Percentiles rank a stretch among this genome's conserved stretches.
phyloP scores from a whole-genome alignment of 2,888 invertebrate species.

The Meganola albula region DNA sequence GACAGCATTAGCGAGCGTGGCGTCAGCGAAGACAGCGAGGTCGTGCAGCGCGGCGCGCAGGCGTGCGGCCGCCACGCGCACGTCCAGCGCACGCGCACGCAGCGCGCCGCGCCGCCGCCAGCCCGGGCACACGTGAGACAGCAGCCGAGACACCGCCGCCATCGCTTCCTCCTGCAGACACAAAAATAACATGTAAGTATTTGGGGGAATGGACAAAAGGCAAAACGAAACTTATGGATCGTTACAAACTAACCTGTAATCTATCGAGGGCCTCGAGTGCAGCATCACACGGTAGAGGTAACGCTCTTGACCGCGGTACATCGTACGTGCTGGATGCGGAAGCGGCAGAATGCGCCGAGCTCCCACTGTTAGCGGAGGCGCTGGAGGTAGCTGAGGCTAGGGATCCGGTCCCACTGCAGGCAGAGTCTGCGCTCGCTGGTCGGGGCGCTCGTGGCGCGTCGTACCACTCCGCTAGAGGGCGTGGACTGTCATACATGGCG shows the following conservation, averaged over 20 bases:
- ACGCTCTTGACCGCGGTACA: slow-evolving; percentile 63
- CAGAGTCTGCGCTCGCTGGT: slow-evolving; percentile 77
- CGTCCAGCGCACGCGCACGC: slow-evolving; percentile 87
- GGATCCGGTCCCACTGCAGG: slow-evolving; percentile 73
- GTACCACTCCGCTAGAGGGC: slow-evolving; percentile 64
- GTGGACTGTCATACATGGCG: slow-evolving; percentile 82
- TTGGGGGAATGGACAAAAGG: not conserved
- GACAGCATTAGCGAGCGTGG: slow-evolving; percentile 90
- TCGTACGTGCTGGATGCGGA: slow-evolving; percentile 72
- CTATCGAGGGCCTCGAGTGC: slow-evolving; percentile 69
- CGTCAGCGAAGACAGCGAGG: slow-evolving; percentile 92
- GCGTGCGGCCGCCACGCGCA: slow-evolving; percentile 87
- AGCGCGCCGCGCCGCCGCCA: slow-evolving; percentile 90
- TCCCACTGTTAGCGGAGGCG: slow-evolving; percentile 70
- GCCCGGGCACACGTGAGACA: slow-evolving; percentile 86
- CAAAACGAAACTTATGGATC: not conserved
- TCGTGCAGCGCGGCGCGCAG: slow-evolving; percentile 90
- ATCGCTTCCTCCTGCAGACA: slow-evolving; percentile 83
- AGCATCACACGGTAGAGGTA: slow-evolving; percentile 70
- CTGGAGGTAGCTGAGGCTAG: slow-evolving; percentile 70
- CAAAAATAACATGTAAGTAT: not conserved
- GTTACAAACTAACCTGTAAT: slow-evolving; percentile 69
- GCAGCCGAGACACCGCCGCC: slow-evolving; percentile 82
- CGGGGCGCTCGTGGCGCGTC: slow-evolving; percentile 69
- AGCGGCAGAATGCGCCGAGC: slow-evolving; percentile 61